phyloP scores from a whole-genome alignment of 2,797 vertebrate species.

The Sebastes melanostomus region DNA sequence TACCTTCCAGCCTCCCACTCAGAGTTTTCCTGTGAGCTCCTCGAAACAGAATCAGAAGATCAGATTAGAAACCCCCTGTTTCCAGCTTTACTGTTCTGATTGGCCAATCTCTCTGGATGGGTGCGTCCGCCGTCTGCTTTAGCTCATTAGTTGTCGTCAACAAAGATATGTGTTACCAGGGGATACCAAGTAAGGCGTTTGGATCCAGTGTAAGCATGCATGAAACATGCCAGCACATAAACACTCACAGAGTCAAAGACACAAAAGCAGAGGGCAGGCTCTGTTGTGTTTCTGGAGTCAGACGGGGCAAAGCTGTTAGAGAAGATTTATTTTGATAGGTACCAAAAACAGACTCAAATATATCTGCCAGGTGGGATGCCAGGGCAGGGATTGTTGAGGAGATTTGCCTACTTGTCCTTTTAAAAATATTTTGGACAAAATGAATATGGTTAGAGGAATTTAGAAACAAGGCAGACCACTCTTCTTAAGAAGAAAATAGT shows the following conservation, averaged over 20 bases:
- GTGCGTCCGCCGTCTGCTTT: slow-evolving; percentile 24
- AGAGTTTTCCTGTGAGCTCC: background rate
- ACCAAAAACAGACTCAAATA: background rate
- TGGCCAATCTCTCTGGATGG: slow-evolving; percentile 21
- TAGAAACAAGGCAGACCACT: background rate
- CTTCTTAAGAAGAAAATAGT: background rate
- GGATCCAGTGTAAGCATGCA: slow-evolving; percentile 20
- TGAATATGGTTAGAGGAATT: background rate
- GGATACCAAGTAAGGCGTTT: slow-evolving; percentile 37
- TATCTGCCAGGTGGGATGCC: background rate
- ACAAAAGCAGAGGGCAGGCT: slow-evolving; percentile 19
- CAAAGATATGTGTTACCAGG: slow-evolving; percentile 54
- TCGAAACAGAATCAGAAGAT: background rate
- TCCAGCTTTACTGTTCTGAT: background rate
- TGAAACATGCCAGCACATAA: background rate
- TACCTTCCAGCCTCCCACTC: background rate
- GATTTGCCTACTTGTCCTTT: background rate
- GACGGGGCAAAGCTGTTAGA: background rate
- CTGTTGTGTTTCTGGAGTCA: slow-evolving; percentile 15
- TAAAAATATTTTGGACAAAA: slow-evolving; percentile 17
- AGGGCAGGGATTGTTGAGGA: background rate
- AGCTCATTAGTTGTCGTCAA: slow-evolving; percentile 50
- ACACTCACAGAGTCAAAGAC: slow-evolving; percentile 16
- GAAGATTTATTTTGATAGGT: slow-evolving; percentile 38
- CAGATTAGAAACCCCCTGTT: background rate